phyloP scores from a whole-genome alignment of 1,140 invertebrate species.

The Drosophila gunungcola region DNA sequence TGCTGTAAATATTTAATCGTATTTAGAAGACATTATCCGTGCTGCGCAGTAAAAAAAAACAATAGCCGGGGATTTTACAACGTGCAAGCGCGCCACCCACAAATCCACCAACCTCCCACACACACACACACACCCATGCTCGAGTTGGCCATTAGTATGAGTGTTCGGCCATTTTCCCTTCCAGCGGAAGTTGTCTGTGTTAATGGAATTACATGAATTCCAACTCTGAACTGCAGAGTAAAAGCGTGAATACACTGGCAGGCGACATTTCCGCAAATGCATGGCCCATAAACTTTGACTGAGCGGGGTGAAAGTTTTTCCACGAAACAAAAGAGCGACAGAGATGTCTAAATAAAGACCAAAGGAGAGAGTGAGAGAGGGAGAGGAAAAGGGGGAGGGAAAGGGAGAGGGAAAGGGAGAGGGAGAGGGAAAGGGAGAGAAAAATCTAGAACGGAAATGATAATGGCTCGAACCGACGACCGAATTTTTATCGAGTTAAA shows the following conservation, averaged over 20 bases:
- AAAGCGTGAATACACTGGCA: conserved; percentile 42
- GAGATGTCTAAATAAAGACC: not conserved
- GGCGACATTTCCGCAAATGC: conserved; percentile 63
- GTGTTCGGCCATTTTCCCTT: conserved; percentile 66
- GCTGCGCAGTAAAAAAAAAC: not conserved
- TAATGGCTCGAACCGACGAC: conserved; percentile 33
- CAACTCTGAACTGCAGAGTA: conserved; percentile 71
- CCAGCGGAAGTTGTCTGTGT: conserved; percentile 76
- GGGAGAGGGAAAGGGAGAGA: not conserved
- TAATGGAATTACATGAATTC: conserved; percentile 80
- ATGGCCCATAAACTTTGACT: conserved; percentile 57
- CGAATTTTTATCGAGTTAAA: conserved; percentile 38
- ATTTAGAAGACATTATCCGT: not conserved
- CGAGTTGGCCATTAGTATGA: conserved; percentile 63
- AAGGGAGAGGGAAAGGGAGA: not conserved
- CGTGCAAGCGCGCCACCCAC: not conserved
- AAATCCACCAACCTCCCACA: not conserved
- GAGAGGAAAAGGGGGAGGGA: not conserved
- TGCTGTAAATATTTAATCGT: no score
- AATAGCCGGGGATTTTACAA: not conserved
- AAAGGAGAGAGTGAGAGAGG: no score
- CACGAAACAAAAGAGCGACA: conserved; percentile 2
- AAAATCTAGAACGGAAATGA: conserved; percentile 45
- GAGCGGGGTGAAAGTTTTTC: conserved; percentile 37
- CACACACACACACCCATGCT: conserved; percentile 26